Conservation (phyloP, 2,888 invertebrate genomes). For the Meandrusa payeni region DNA sequence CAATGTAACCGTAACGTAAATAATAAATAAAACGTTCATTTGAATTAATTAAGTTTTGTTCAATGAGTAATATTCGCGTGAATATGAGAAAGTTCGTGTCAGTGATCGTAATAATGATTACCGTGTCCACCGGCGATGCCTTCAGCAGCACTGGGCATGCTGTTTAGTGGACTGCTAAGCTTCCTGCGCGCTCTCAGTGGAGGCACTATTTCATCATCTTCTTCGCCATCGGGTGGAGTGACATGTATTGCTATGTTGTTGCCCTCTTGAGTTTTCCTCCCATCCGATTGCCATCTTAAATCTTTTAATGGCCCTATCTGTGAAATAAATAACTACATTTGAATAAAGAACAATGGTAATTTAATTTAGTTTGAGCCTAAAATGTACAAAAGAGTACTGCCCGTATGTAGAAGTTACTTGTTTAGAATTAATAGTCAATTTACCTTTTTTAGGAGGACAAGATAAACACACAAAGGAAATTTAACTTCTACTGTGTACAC, state of each 20-base stretch:
- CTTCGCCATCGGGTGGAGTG: constrained; percentile 72
- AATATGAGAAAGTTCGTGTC: too few relatives aligned
- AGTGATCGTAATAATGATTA: too few relatives aligned
- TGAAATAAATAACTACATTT: constrained; percentile 29
- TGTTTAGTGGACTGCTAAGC: constrained; percentile 65
- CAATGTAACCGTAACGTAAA: too few relatives aligned
- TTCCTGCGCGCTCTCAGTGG: constrained; percentile 61
- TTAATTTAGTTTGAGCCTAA: neutral
- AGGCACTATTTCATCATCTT: constrained; percentile 56
- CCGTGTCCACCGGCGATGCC: constrained; percentile 44
- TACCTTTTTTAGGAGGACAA: neutral
- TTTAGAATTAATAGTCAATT: too few relatives aligned
- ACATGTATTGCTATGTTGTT: constrained; percentile 70
- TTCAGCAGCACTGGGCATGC: constrained; percentile 50
- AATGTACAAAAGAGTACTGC: neutral
- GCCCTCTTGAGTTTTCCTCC: constrained; percentile 43
- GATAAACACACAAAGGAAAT: constrained; percentile 6
- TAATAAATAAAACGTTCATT: too few relatives aligned
- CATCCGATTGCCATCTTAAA: constrained; percentile 55
- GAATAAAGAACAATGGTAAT: too few relatives aligned
- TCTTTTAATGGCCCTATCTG: constrained; percentile 71
- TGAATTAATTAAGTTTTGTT: too few relatives aligned
- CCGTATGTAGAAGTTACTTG: too few relatives aligned
- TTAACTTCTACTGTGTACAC: neutral
- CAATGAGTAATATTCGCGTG: too few relatives aligned